These are phyloP conservation scores for Acleris sparsana DNA, from an alignment of 2,888 invertebrate species.

Conservation along the genomic window DNA sequence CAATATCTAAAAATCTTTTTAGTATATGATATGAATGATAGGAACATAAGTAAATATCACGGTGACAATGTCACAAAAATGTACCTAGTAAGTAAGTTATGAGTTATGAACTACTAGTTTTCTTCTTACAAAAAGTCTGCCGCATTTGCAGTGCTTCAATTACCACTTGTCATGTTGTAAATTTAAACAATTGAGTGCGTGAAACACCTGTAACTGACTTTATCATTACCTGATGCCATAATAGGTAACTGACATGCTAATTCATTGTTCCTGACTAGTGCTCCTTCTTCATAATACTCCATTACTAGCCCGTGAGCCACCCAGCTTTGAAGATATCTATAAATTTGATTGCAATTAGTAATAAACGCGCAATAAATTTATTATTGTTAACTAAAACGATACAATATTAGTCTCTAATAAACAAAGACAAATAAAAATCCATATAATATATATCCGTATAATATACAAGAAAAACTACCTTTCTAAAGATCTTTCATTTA, in stretches of 20 bases:
- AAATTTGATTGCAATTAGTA: conserved; percentile 35
- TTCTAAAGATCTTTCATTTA: conserved; percentile 96
- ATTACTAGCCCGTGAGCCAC: conserved; percentile 86
- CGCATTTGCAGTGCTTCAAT: too few species aligned
- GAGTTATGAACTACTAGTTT: too few species aligned
- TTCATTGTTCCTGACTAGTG: conserved; percentile 92
- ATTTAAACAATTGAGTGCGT: too few species aligned
- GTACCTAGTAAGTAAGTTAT: too few species aligned
- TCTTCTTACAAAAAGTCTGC: too few species aligned
- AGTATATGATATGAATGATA: too few species aligned
- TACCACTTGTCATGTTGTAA: too few species aligned
- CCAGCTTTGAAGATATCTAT: conserved; percentile 89
- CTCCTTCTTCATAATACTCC: conserved; percentile 93
- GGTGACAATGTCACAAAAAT: too few species aligned
- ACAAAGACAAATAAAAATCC: background rate
- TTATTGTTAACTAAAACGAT: conserved; percentile 5
- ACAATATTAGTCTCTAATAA: background rate
- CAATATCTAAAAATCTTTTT: too few species aligned
- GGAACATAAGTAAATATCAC: too few species aligned
- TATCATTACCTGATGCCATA: conserved; percentile 89
- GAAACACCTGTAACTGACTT: too few species aligned
- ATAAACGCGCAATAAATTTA: too few species aligned
- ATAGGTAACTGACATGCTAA: conserved; percentile 90
- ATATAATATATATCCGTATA: background rate
- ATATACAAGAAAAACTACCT: conserved; percentile 59